Evolutionary conservation across 2,797 vertebrate species (phyloP), one percentile per base, ranked within the genome.

Genomic region (Onychomys torridus): DNA sequence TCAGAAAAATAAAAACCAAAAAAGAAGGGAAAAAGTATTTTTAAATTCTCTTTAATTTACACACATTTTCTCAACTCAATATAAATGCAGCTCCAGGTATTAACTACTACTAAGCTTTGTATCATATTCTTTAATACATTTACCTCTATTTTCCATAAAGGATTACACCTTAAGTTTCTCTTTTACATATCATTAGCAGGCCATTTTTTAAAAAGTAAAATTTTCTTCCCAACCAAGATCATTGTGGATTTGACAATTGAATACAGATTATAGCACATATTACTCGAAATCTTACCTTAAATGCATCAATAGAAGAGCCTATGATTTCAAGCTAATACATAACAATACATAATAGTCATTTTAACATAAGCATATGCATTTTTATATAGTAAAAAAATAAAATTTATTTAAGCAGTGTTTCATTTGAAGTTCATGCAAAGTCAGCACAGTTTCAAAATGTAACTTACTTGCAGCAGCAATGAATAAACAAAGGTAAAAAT

Each of bases 211-310:
- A 65, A 65, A 65, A 34, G 17, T 46, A 46, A 46, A 65, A 32
- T 34, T 46, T 65, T 84, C 59, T 84, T 46, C 40, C 32, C 40
- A 65, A 34, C 43, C 61, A 89, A 71, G n/a, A 34, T 85, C 79
- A 92, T 29, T 59, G 59, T 67, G 59, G 27, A 83, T 14, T 84
- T 89, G 73, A 83, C 9, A 71, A 6, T 6, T 86, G 23, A 86
- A 23, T 86, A 52, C 23, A 37, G 23, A 88, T 23, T 52, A 79
- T 0, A 92, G 49, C 21, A 92, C 59, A 49, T 23, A 73, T 59
- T 91, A 79, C 55, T 89, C 65, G 94, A 90, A 93, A 84, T 79
- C 63, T 89, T 87, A 9, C 61, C 69, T 94, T 85, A 85, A 84
- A 49, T 85, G 32, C 32, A 86, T 52, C 65, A 86, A 91, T 76